A percentile compares a stretch with the other conserved stretches of the same genome.
phyloP scores from a whole-genome alignment of 2,113 vertebrate species.

The Apodemus speciosus region DNA sequence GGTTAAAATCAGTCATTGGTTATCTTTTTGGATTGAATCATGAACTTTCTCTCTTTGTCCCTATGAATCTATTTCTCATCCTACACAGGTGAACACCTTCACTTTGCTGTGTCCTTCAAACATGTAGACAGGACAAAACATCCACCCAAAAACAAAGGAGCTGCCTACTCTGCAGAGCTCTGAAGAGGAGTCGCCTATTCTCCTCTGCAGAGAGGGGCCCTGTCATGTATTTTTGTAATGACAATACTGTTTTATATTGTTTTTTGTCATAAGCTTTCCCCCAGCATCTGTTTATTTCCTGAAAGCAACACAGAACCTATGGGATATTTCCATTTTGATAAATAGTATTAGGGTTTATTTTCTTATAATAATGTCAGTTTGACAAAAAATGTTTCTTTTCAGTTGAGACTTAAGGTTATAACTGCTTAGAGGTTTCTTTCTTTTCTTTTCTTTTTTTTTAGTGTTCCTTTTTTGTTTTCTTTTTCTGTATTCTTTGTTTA shows the following conservation, averaged over 20 bases:
- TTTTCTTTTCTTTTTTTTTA: no score
- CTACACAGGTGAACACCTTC: no score
- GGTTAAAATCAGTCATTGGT: neutral
- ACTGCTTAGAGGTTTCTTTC: no score
- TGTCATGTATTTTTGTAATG: neutral
- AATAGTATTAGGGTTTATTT: neutral
- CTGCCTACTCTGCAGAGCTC: no score
- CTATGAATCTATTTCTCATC: no score
- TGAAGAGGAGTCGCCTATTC: no score
- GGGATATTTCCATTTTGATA: neutral
- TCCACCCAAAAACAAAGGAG: neutral
- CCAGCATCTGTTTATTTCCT: neutral
- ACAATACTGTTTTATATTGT: neutral
- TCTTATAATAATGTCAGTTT: no score
- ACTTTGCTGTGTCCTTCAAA: neutral
- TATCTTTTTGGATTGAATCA: neutral
- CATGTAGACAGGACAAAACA: neutral
- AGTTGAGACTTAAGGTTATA: no score
- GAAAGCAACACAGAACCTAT: neutral
- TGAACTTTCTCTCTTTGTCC: neutral
- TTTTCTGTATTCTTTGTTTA: no score
- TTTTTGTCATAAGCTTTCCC: neutral
- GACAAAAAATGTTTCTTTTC: no score
- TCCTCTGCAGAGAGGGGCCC: neutral
- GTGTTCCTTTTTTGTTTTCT: no score